Evolutionary conservation across 2,797 vertebrate species (phyloP).

Genomic region (Bradypodion ventrale): DNA sequence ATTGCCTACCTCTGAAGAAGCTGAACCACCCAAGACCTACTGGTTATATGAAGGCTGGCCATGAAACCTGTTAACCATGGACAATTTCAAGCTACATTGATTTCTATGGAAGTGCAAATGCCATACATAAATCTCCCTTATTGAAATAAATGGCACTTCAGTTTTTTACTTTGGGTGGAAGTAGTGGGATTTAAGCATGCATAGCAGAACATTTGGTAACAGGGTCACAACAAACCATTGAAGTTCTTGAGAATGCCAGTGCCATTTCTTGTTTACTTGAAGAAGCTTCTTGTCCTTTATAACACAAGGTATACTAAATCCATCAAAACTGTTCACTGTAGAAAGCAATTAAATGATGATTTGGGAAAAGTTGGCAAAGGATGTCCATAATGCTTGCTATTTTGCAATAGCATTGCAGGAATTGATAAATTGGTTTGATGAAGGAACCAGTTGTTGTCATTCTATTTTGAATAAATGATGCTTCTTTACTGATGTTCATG

Average conservation of each 20-base stretch:
- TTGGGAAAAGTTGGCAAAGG: neutral
- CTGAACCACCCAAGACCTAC: neutral
- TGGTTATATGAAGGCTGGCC: neutral
- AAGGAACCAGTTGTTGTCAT: neutral
- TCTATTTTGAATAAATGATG: constrained; percentile 9
- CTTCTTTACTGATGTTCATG: constrained; percentile 4
- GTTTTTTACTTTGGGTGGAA: neutral
- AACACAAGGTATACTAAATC: neutral
- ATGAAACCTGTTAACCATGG: neutral
- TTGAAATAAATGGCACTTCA: neutral
- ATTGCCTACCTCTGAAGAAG: too few relatives aligned
- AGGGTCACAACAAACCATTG: neutral
- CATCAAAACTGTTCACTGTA: constrained; percentile 2
- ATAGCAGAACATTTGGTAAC: neutral
- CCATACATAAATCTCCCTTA: neutral
- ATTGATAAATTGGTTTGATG: constrained; percentile 17
- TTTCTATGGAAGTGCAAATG: neutral
- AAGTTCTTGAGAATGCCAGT: neutral
- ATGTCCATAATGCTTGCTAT: neutral
- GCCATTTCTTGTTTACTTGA: neutral
- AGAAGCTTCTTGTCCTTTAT: constrained; percentile 21
- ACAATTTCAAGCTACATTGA: neutral
- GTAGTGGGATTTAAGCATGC: neutral
- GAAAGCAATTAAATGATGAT: constrained; percentile 32
- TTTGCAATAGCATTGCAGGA: constrained; percentile 14